A percentile compares a stretch with the other conserved stretches of the same genome.
These are phyloP conservation scores for Phycodurus eques DNA, from an alignment of 2,113 vertebrate genomes.

Conservation along the genomic window DNA sequence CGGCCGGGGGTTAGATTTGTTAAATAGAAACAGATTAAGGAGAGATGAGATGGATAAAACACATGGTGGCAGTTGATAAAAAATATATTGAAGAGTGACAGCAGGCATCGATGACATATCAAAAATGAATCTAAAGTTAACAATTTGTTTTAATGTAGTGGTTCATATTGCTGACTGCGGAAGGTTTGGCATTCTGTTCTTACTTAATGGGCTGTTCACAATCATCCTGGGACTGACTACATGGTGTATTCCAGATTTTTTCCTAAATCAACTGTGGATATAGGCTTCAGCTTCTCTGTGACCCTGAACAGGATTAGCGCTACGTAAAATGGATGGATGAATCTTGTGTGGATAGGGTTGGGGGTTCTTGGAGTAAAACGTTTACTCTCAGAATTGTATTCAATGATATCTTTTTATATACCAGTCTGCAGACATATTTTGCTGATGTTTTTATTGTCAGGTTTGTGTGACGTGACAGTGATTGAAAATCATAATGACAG, in stretches of 20 bases:
- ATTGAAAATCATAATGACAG: too few relatives aligned
- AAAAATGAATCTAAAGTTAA: not conserved
- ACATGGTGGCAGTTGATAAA: constrained; percentile 5
- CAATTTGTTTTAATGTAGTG: not conserved
- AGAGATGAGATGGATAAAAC: constrained; percentile 21
- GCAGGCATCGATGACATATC: not conserved
- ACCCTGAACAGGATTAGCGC: not conserved
- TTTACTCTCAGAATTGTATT: too few relatives aligned
- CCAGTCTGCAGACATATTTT: too few relatives aligned
- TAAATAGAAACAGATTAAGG: constrained; percentile 20
- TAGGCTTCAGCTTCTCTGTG: not conserved
- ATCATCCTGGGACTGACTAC: not conserved
- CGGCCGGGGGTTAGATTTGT: constrained; percentile 16
- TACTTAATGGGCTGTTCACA: not conserved
- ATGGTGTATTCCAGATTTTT: not conserved
- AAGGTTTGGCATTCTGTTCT: not conserved
- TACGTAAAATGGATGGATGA: too few relatives aligned
- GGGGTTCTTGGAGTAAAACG: too few relatives aligned
- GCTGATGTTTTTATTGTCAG: too few relatives aligned
- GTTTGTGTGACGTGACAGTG: too few relatives aligned
- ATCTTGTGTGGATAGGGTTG: too few relatives aligned
- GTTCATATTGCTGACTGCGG: not conserved
- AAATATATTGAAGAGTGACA: not conserved
- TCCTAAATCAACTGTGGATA: too few relatives aligned
- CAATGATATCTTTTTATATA: too few relatives aligned